Percentiles rank a stretch among this genome's conserved stretches.
These are phyloP conservation scores for Argynnis bischoffii DNA, from an alignment of 2,888 invertebrate species.

Conservation along the genomic window DNA sequence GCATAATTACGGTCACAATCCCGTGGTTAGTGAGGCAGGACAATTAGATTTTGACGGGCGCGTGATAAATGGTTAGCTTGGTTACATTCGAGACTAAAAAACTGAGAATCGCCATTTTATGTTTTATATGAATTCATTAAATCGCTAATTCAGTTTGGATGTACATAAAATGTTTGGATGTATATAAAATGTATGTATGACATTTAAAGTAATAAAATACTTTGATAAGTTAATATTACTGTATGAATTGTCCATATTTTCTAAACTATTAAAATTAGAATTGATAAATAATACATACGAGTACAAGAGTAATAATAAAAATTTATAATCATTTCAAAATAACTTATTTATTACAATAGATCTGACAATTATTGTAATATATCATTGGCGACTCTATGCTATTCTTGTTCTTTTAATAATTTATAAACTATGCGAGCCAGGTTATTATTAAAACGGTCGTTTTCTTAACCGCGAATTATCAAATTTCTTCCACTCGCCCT, in stretches of 20 bases:
- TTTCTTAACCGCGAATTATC: constrained; percentile 80
- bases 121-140: background rate
- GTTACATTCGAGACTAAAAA: constrained; percentile 54
- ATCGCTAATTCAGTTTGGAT: too few relatives aligned
- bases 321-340: too few relatives aligned
- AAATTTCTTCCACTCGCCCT: constrained; percentile 78
- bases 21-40: constrained; percentile 76
- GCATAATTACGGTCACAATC: constrained; percentile 79
- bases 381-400: background rate
- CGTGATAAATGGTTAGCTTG: constrained; percentile 77
- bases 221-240: too few relatives aligned
- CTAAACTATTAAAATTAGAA: too few relatives aligned
- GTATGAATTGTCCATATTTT: too few relatives aligned
- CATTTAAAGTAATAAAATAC: too few relatives aligned
- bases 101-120: constrained; percentile 49
- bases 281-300: too few relatives aligned
- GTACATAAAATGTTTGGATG: too few relatives aligned
- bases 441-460: constrained; percentile 80
- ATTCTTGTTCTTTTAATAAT: constrained; percentile 56
- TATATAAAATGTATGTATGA: too few relatives aligned
- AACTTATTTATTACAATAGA: too few relatives aligned
- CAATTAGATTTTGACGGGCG: constrained; percentile 81
- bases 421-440: constrained; percentile 70
- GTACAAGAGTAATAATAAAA: too few relatives aligned
- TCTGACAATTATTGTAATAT: background rate